A percentile compares a stretch with the other conserved stretches of the same genome.
Conservation (phyloP, 2,888 invertebrate genomes). For the Leistus spinibarbis region DNA sequence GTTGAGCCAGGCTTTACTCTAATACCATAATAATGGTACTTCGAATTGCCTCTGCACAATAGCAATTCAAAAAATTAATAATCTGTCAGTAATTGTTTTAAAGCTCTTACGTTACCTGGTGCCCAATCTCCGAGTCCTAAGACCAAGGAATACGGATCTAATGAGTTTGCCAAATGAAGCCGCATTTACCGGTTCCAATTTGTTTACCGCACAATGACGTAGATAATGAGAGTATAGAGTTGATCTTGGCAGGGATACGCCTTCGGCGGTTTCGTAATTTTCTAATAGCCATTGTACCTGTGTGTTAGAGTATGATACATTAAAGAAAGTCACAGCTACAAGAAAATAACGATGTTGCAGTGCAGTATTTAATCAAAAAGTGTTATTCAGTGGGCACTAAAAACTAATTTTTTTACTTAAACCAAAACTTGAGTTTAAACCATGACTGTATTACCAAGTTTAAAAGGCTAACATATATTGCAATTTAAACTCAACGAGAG, state of each 20-base stretch:
- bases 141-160: constrained; percentile 95
- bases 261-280: constrained; percentile 98
- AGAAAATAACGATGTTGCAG: too few species aligned
- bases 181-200: constrained; percentile 97
- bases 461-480: too few species aligned
- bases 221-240: constrained; percentile 97
- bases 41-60: constrained; percentile 85
- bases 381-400: too few species aligned
- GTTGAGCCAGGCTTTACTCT: constrained; percentile 89
- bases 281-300: constrained; percentile 94
- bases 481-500: too few species aligned
- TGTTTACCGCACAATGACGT: constrained; percentile 90
- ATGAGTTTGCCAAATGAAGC: constrained; percentile 99
- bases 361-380: too few species aligned
- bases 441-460: too few species aligned
- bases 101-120: constrained; percentile 65
- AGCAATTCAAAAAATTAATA: constrained; percentile 7
- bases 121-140: constrained; percentile 92
- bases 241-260: constrained; percentile 67
- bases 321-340: too few species aligned
- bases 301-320: background rate
- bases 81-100: background rate
- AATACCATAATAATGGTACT: constrained; percentile 99
- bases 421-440: too few species aligned
- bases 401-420: too few species aligned